These are phyloP conservation scores for Centropus bengalensis DNA, from an alignment of 2,113 vertebrate genomes.

Conservation along the genomic window DNA sequence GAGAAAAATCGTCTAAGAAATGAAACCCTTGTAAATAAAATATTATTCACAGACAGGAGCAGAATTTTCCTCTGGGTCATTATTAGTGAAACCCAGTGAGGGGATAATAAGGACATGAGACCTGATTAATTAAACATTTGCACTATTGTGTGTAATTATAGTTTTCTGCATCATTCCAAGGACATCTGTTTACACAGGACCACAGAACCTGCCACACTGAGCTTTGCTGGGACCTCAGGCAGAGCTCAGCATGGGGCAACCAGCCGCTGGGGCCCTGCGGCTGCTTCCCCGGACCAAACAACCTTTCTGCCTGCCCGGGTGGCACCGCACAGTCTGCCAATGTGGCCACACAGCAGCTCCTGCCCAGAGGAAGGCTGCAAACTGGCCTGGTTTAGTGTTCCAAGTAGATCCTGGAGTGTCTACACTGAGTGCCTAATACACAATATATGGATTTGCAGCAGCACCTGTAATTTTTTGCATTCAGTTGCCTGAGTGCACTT, in stretches of 20 bases:
- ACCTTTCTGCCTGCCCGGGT: background rate
- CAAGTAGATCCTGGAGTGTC: background rate
- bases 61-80: conserved; percentile 81
- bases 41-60: conserved; percentile 75
- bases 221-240: background rate
- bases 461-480: background rate
- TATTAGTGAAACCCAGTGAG: conserved; percentile 76
- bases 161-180: conserved; percentile 60
- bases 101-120: conserved; percentile 78
- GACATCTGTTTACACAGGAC: conserved; percentile 70
- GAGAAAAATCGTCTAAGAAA: conserved; percentile 51
- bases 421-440: no score
- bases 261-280: accelerated
- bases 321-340: background rate
- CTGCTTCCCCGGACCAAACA: background rate
- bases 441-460: accelerated
- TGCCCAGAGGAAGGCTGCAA: background rate
- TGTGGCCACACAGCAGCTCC: background rate
- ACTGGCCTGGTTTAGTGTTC: background rate
- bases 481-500: background rate
- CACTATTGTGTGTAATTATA: conserved; percentile 72
- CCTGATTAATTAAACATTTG: conserved; percentile 83
- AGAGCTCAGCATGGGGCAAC: background rate
- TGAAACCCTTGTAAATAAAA: conserved; percentile 78
- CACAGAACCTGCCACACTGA: background rate